These are phyloP conservation scores for Coboldia fuscipes DNA, from an alignment of 1,140 invertebrate genomes.

Conservation along the genomic window DNA sequence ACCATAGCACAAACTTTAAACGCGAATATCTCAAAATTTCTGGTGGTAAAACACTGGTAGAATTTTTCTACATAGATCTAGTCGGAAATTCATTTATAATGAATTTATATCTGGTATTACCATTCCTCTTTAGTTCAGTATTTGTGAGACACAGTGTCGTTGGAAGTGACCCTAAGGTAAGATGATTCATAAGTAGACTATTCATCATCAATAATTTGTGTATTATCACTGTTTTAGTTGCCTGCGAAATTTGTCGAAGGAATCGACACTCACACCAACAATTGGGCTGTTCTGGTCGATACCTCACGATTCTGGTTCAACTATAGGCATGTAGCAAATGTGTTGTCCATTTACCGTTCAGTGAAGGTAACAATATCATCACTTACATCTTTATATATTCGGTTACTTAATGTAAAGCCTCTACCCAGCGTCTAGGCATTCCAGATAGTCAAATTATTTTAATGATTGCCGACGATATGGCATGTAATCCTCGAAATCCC, in stretches of 20 bases:
- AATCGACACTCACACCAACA: constrained; percentile 71
- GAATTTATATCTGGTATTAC: too few species aligned
- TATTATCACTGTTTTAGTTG: constrained; percentile 13
- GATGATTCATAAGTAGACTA: too few species aligned
- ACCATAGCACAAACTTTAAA: too few species aligned
- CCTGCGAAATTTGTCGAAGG: constrained; percentile 23
- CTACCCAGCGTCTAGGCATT: constrained; percentile 58
- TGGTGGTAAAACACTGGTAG: too few species aligned
- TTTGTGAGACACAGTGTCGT: too few species aligned
- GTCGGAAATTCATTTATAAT: too few species aligned
- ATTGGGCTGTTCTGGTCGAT: constrained; percentile 97
- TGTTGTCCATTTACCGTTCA: constrained; percentile 92
- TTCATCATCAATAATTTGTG: too few species aligned
- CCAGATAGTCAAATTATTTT: constrained; percentile 93
- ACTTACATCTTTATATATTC: neutral
- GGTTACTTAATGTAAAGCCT: neutral
- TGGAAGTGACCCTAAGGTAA: too few species aligned
- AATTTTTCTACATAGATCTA: too few species aligned
- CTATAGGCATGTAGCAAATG: constrained; percentile 97
- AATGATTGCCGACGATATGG: constrained; percentile 99
- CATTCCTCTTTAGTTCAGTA: too few species aligned
- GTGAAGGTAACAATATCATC: constrained; percentile 38
- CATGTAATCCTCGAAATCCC: constrained; percentile 95
- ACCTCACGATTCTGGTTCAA: constrained; percentile 99
- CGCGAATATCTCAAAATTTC: too few species aligned